Evolutionary conservation across 2,888 invertebrate species (phyloP).

Genomic region (Microctonus aethiopoides): DNA sequence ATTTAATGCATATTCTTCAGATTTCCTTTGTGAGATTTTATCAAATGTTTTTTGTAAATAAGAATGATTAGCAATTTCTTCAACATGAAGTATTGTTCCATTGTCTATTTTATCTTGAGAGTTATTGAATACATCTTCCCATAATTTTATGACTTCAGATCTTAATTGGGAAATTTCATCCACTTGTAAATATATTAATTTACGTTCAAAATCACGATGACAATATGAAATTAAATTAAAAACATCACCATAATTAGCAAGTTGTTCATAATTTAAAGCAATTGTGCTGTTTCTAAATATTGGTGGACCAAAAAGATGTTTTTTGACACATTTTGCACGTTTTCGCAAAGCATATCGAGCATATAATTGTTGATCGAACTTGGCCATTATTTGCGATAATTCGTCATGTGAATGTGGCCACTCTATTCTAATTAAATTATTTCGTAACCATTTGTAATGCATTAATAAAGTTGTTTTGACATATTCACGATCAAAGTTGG

Average conservation of each 20-base stretch:
- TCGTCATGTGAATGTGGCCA: not conserved
- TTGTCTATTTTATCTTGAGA: constrained; percentile 18
- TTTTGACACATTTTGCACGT: constrained; percentile 52
- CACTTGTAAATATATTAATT: constrained; percentile 46
- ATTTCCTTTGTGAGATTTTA: constrained; percentile 8
- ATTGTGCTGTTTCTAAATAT: constrained; percentile 51
- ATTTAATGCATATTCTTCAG: constrained; percentile 52
- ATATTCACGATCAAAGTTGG: not conserved
- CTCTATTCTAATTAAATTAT: constrained; percentile 70
- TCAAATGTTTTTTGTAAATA: constrained; percentile 32
- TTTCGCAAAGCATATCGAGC: constrained; percentile 54
- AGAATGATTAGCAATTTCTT: constrained; percentile 39
- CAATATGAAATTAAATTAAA: not conserved
- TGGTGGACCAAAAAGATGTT: constrained; percentile 45
- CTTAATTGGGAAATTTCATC: constrained; percentile 42
- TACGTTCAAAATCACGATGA: constrained; percentile 36
- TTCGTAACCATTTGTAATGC: constrained; percentile 81
- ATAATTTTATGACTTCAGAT: constrained; percentile 45
- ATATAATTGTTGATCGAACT: constrained; percentile 42
- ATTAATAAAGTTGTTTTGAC: constrained; percentile 63
- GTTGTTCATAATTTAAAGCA: constrained; percentile 39
- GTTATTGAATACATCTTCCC: constrained; percentile 45
- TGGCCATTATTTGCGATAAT: constrained; percentile 53
- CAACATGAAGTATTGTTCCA: constrained; percentile 38
- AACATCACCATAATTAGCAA: constrained; percentile 35